Conservation (phyloP, 2,797 vertebrate genomes). For the Urocyon cinereoargenteus region DNA sequence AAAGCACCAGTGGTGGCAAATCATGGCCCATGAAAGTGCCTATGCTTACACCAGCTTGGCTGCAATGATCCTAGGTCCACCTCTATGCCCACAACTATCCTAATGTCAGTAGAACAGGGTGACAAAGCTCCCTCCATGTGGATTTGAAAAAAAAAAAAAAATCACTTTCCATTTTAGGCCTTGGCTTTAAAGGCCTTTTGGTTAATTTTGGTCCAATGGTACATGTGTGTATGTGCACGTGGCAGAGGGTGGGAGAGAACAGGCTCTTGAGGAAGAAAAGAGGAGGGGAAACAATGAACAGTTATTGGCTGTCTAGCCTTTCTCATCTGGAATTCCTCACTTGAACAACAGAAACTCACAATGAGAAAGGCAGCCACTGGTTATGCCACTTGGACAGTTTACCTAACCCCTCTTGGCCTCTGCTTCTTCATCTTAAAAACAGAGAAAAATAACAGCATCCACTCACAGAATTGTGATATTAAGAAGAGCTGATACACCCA, state of each 20-base stretch:
- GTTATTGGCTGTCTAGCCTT: neutral
- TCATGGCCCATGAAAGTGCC: neutral
- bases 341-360: neutral
- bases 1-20: neutral
- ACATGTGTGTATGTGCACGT: neutral
- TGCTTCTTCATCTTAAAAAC: neutral
- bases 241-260: neutral
- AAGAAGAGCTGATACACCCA: neutral
- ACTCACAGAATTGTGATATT: neutral
- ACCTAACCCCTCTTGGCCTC: neutral
- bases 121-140: neutral
- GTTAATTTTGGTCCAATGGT: neutral
- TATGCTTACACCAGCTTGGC: neutral
- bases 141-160: neutral
- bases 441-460: neutral
- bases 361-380: neutral
- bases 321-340: neutral
- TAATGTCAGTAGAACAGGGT: neutral
- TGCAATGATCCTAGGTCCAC: neutral
- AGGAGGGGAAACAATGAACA: neutral
- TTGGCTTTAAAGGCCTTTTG: neutral
- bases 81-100: neutral
- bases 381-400: neutral
- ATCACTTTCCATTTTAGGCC: neutral
- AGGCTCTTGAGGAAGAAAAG: rapidly evolving